Base-by-base conservation (phyloP, 64 coral and sea anemone species). In the Montipora capricornis region DNA sequence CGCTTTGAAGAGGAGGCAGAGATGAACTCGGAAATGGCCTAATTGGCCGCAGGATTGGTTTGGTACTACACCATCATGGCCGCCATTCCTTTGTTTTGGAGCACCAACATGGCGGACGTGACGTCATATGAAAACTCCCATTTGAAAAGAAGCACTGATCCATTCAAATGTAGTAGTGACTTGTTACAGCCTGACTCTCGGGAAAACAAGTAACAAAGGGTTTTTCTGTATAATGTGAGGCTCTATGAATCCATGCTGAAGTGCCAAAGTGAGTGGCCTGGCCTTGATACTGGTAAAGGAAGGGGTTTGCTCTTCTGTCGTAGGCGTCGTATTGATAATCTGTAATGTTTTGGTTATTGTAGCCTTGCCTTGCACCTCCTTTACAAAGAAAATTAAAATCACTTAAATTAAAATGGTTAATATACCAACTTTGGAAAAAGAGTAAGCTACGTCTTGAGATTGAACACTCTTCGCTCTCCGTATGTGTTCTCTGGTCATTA, bases 171-270 rank as follows among this genome's bases (percentile, higher is more conserved):
- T 71, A 86, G 47, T 86, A 73, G 46, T 47, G 45, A 22, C 47
- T 19, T 20, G 66, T 73, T 6, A 73, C 44, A 71, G 82, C 62
- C 10, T 86, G 82, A 50, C 45, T 70, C 4, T 64, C 67, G 17
- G 82, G 66, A 50, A 50, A 13, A 71, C 50, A 86, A 20, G 62
- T 45, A 50, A 49, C 16, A 86, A 50, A 51, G 2, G 17, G 68
- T 73, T 86, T 86, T 45, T 49, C 68, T 6, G 67, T 45, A 73
- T 86, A 22, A 50, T 44, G 47, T 3, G 66, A 50, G 16, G 48
- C 45, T 8, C 48, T 22, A 48, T 3, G 82, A 73, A 71, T 86
- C 82, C 82, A 86, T 71, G 82, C 22, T 86, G 82, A 45, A 66
- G 82, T 29, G 46, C 82, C 17, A 37, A 20, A 50, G 44, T 44